Conservation (phyloP, 2,888 invertebrate genomes). For the Terebella lapidaria region DNA sequence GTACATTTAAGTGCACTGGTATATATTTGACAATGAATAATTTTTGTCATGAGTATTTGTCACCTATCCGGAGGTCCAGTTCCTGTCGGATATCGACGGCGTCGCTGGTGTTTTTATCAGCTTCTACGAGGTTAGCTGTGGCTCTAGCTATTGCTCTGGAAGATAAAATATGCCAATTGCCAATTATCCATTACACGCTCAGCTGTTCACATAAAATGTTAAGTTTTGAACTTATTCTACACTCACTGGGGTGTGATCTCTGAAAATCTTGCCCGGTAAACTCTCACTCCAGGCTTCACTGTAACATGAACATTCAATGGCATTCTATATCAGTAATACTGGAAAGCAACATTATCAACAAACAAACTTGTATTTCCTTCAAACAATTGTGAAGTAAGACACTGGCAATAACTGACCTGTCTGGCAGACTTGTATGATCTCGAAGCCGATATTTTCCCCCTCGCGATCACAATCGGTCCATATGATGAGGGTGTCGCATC, state of each 20-base stretch:
- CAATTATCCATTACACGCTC: background rate
- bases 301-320: conserved; percentile 22
- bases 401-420: conserved; percentile 44
- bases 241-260: conserved; percentile 77
- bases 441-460: conserved; percentile 97
- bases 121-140: conserved; percentile 69
- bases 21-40: too few relatives aligned
- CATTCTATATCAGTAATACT: too few relatives aligned
- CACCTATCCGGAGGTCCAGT: conserved; percentile 87
- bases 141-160: conserved; percentile 69
- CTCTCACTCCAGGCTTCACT: conserved; percentile 52
- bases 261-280: conserved; percentile 82
- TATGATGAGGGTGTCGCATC: conserved; percentile 69
- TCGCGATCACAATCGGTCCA: conserved; percentile 99
- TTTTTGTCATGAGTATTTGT: too few relatives aligned
- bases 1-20: too few relatives aligned
- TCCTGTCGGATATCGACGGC: conserved; percentile 91
- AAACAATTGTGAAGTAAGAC: too few relatives aligned
- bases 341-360: too few relatives aligned
- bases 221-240: background rate
- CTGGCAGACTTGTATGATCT: conserved; percentile 86
- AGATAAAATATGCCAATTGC: background rate
- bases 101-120: conserved; percentile 76
- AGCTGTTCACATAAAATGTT: background rate
- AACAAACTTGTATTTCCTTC: too few relatives aligned